Evolutionary conservation across 2,113 vertebrate genomes (phyloP).

Genomic region (Amphiprion percula): DNA sequence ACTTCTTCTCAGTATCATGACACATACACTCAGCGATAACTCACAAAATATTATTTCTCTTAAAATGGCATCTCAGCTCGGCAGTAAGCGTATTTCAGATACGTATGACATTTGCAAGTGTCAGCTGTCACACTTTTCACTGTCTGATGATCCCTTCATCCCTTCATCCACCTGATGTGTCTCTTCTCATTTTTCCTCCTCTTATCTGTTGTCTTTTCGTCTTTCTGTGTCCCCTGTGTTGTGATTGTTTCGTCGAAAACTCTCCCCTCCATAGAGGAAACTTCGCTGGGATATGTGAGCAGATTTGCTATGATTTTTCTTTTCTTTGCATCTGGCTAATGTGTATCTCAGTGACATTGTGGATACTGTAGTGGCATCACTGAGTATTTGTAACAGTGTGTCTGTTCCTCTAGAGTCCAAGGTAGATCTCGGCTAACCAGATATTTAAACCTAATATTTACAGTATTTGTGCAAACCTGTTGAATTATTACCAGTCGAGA

Average conservation of each 20-base stretch:
- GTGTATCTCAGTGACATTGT: constrained; percentile 59
- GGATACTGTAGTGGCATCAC: constrained; percentile 44
- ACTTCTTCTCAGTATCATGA: background rate
- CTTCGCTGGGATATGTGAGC: constrained; percentile 99
- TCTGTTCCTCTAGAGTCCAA: constrained; percentile 28
- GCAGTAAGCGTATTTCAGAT: background rate
- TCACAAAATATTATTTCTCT: background rate
- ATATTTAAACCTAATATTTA: constrained; percentile 31
- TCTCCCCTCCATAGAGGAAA: constrained; percentile 92
- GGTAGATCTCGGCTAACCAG: constrained; percentile 20
- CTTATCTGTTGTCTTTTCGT: constrained; percentile 77
- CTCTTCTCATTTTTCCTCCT: constrained; percentile 76
- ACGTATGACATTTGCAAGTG: constrained; percentile 24
- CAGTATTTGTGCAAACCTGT: constrained; percentile 10
- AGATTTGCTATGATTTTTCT: constrained; percentile 81
- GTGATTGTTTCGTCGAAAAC: constrained; percentile 78
- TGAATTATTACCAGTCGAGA: constrained; percentile 43
- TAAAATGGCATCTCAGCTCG: background rate
- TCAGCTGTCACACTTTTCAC: constrained; percentile 75
- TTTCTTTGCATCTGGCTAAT: constrained; percentile 77
- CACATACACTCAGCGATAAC: background rate
- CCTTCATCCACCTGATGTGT: constrained; percentile 76
- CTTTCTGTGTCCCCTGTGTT: constrained; percentile 68
- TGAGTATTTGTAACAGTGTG: constrained; percentile 45
- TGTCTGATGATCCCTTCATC: constrained; percentile 60